Base-by-base conservation (phyloP, 2,888 invertebrate species). In the Malachius bipustulatus region DNA sequence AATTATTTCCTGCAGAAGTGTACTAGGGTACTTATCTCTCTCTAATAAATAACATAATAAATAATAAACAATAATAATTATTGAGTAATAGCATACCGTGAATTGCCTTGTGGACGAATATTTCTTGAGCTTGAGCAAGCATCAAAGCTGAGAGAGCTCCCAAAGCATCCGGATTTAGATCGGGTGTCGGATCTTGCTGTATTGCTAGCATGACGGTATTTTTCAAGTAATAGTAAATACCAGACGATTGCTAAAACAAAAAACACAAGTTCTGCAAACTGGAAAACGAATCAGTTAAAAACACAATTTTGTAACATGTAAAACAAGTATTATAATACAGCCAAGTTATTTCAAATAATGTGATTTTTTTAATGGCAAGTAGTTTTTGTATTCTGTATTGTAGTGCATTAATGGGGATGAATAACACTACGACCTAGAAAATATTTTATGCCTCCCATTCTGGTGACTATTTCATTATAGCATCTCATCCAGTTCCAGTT, bases 101-200 rank as follows among this genome's bases (percentile, higher is more conserved):
- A 45, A 87, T 82, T 34, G 96, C 94, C 67, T 99, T 99, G 55
- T 82, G 76, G 31, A 90, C 89, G 60, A 97, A 88, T 45, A 91
- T 83, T 67, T 98, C 98, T 65, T 99, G 98, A 4, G 93, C 97
- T 66, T 99, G 97, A 10, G 98, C 96, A 30, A 97, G 66, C 93
- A 96, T 94, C 32, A 99, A 66, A 31, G 82, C 71, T 34, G 83
- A 72, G 14, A 99, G 69, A 19, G 93, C 89, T 38, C 75, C 73
- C 35, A 98, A 71, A 13, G 91, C 84, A 53, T 98, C 97, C 3
- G 93, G 88, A 59, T 78, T 78, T 49, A 98, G 73, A 67, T 98
- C 98, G 4, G 90, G 89, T 2, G 98, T 97, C 14, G 94, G 88
- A 56, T 97, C 96, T 59, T 88, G 87, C 51, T 90, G 90, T 50